Evolutionary conservation across 2,113 vertebrate species (phyloP), one percentile per base, ranked within the genome.

Genomic region (Cryptotis parvus): DNA sequence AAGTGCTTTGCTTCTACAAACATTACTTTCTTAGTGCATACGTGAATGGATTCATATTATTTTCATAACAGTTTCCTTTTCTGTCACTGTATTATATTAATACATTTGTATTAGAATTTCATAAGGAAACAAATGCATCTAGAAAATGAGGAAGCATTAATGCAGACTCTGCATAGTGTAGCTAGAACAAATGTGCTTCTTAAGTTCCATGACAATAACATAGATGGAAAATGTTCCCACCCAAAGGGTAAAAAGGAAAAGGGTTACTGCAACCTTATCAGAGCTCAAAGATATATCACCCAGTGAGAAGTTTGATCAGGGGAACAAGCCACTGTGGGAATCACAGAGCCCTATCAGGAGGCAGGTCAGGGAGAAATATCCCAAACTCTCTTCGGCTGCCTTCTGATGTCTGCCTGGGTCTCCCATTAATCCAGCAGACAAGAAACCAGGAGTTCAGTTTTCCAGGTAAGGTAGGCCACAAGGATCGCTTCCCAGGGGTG

Each of bases 61-160:
- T 83, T 8, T 43, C 52, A 0, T 35, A 35, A 29, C 16, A n/a
- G 1, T 63, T 83, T 76, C 22, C 52, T n/a, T 74, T n/a, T 73
- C 66, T 14, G 4, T 83, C 31, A 41, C 68, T 75, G 45, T 16
- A 58, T 75, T 82, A 84, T 75, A 49, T 49, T 49, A 49, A 49
- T 49, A 49, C 45, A 6, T 49, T 49, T 49, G 10, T 66, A 11
- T 83, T 65, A 49, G 68, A 93, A 80, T 89, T 89, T 86, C 26
- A 16, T 27, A 41, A 89, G 35, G 43, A 78, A 86, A 80, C 6
- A 52, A 76, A 55, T 35, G 37, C 4, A 70, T 41, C 87, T n/a
- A 65, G 76, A 11, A 41, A 58, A 91, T n/a, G 27, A 94, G 55
- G 65, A 73, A 29, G 35, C 4, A 1, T 83, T 79, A 83, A 65